A percentile compares a stretch with the other conserved stretches of the same genome.
These are phyloP conservation scores for Calliopsis andreniformis DNA, from an alignment of 1,140 invertebrate genomes.

Conservation along the genomic window DNA sequence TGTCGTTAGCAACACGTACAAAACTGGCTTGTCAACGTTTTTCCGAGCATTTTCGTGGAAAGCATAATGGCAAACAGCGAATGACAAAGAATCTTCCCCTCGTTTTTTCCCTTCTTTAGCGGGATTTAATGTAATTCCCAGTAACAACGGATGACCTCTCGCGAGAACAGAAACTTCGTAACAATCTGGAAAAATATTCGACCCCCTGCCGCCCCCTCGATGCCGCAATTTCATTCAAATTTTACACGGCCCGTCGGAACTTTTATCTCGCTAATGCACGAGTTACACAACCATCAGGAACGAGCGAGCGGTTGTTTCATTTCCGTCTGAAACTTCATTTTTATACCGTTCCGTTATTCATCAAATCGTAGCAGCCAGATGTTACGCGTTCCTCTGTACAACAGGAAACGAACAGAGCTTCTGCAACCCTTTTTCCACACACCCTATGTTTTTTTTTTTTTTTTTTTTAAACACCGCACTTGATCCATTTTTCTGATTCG, in stretches of 20 bases:
- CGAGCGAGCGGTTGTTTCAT: constrained; percentile 5
- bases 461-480: no score
- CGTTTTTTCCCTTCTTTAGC: no score
- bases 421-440: neutral
- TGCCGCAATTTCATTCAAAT: constrained; percentile 6
- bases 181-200: constrained; percentile 12
- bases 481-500: no score
- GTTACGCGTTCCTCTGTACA: constrained; percentile 11
- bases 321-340: constrained; percentile 14
- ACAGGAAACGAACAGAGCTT: neutral
- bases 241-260: constrained; percentile 10
- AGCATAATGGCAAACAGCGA: no score
- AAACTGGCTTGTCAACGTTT: no score
- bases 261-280: constrained; percentile 13
- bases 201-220: neutral
- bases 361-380: constrained; percentile 5
- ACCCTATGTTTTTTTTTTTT: no score
- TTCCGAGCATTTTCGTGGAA: no score
- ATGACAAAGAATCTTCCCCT: no score
- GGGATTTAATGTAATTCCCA: neutral
- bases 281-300: constrained; percentile 11
- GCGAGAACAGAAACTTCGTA: neutral
- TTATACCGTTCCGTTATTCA: constrained; percentile 22
- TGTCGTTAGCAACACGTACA: no score
- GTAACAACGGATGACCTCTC: neutral